Evolutionary conservation across 2,888 invertebrate species (phyloP).

Genomic region (Pasiphila rectangulata): DNA sequence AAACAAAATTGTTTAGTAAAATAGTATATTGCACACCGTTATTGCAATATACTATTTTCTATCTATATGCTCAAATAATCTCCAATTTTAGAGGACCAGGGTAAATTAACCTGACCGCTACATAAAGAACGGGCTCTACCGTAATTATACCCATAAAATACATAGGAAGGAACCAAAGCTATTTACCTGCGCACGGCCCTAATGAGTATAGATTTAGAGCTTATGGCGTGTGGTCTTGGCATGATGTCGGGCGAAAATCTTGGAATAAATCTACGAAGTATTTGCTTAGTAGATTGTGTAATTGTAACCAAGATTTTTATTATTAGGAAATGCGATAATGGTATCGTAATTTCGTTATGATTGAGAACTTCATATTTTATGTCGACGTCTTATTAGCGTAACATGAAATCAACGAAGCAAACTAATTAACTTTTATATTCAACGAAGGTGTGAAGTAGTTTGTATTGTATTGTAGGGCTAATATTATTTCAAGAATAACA

Average conservation of each 20-base stretch:
- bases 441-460: too few relatives aligned
- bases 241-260: conserved; percentile 3
- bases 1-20: too few relatives aligned
- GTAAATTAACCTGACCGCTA: conserved; percentile 1
- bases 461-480: too few relatives aligned
- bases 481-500: too few relatives aligned
- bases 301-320: not conserved
- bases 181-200: conserved; percentile 29
- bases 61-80: too few relatives aligned
- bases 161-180: conserved; percentile 17
- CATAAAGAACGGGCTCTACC: conserved; percentile 19
- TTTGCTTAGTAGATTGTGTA: not conserved
- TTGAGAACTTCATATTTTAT: not conserved
- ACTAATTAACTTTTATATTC: too few relatives aligned
- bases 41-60: too few relatives aligned
- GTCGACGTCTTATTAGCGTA: not conserved
- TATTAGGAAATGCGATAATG: not conserved
- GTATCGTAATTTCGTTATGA: not conserved
- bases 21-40: too few relatives aligned
- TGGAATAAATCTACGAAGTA: conserved; percentile 4
- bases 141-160: conserved; percentile 26
- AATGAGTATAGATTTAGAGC: conserved; percentile 30
- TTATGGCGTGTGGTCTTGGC: conserved; percentile 15
- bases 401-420: too few relatives aligned
- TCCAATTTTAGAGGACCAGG: not conserved